Base-by-base conservation (phyloP, 2,888 invertebrate genomes). In the Stenurella melanura region DNA sequence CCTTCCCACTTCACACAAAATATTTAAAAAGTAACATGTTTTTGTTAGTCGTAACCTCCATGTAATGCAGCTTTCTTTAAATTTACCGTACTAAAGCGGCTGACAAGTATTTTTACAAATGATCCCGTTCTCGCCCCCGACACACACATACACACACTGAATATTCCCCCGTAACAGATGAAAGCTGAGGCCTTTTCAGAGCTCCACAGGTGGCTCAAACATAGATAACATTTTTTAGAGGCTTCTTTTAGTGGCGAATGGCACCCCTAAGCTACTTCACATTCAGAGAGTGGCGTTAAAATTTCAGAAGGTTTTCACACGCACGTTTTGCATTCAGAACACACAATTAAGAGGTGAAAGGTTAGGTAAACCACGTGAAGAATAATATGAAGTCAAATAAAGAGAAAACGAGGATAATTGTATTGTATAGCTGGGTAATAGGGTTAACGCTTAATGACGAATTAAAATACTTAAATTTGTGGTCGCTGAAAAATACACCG, bases 181-280 rank as follows among this genome's bases (percentile, higher is more conserved):
- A 74, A 74, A 61, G 66, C 69, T n/a, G 61, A 26, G 68, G 64
- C 70, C 75, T 69, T 77, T 79, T 75, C 77, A 83, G 85, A 79
- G 81, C 83, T 86, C 88, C 86, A 88, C 88, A 88, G 88, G 88
- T 88, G 88, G 87, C 86, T 83, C 82, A 74, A 83, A 83, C 85
- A 86, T 83, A 86, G 87, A 87, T 87, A 87, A 87, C 86, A 87
- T 89, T 89, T 89, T 88, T 89, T 87, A 87, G 85, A 82, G 85
- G 86, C 84, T 86, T 86, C 86, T 85, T 88, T 86, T 84, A 83
- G 72, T 76, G 19, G 58, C 21, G 58, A 58, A 58, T 21, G 68
- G 58, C 75, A 56, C 56, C 79, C 82, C 56, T 69, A 57, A 83
- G 81, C 83, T 82, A 81, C 82, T 84, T 83, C 83, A 74, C 81